phyloP scores from a whole-genome alignment of 2,888 invertebrate species.

The Auanema sp. region DNA sequence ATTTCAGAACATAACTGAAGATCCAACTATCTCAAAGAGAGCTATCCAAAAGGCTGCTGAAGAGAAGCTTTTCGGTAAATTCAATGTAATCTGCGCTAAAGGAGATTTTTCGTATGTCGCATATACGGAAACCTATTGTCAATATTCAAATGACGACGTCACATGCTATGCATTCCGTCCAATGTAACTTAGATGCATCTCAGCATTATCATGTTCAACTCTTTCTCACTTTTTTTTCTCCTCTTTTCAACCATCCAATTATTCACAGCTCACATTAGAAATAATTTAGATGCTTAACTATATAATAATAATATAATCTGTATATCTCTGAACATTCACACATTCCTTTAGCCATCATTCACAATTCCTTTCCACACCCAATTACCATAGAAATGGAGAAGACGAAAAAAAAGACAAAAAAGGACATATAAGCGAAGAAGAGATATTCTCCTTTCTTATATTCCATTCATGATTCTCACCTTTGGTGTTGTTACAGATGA shows the following conservation, averaged over 20 bases:
- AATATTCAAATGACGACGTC: conserved; percentile 56
- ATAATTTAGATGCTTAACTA: background rate
- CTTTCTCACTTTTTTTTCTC: background rate
- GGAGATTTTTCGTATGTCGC: conserved; percentile 62
- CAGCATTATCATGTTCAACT: conserved; percentile 1
- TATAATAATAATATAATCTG: no score
- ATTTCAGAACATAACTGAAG: conserved; percentile 56
- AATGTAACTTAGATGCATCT: conserved; percentile 24
- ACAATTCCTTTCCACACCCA: no score
- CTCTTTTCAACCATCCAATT: background rate
- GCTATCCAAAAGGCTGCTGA: conserved; percentile 63
- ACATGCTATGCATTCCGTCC: conserved; percentile 62
- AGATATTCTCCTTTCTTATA: no score
- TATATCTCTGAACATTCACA: no score
- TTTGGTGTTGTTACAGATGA: no score
- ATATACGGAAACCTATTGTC: conserved; percentile 54
- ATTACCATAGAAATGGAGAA: no score
- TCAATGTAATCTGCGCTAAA: conserved; percentile 62
- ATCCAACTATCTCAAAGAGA: conserved; percentile 58
- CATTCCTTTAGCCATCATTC: no score
- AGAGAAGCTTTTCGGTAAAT: conserved; percentile 53
- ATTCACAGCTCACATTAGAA: conserved; percentile 1
- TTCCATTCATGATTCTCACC: no score
- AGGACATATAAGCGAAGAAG: no score
- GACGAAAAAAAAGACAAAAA: no score